Evolutionary conservation across 2,113 vertebrate species (phyloP), one percentile per base, ranked within the genome.

Genomic region (Laticauda laticaudata): DNA sequence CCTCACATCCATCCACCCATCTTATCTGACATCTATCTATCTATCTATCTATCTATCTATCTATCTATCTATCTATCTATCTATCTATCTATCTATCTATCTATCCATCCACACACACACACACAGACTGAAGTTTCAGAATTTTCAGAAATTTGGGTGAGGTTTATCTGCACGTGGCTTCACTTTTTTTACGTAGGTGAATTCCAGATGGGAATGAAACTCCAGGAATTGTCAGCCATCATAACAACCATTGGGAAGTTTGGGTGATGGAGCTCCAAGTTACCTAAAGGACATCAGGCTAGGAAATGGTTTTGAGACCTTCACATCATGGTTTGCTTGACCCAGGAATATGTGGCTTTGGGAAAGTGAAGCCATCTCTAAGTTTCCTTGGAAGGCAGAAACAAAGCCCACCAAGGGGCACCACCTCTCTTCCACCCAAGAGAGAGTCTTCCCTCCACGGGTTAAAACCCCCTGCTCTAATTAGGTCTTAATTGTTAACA

Each of bases 401-500:
- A 45, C 3, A 20, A 69, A 21, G 2, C 14, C 91, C 34, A 14
- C 18, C 12, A 53, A 21, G 39, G 85, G 43, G 12, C 43, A 48
- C 23, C 4, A 9, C 3, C 91, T 94, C 86, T 64, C 93, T 93
- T 95, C 89, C 85, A 93, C 61, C 92, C 59, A 91, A 94, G 93
- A 51, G 91, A 91, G 87, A 34, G 92, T 75, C 95, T 94, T 95
- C 94, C 95, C 95, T 94, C 92, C 92, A 97, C 69, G 57, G 93
- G 97, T 97, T 97, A 94, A 93, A 97, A 96, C 96, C 97, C 94
- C 96, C 96, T 96, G 97, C 95, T 95, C 93, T 96, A 97, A 97
- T 98, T 96, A 97, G 96, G 94, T 88, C 26, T 95, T 98, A 98
- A 98, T 97, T 97, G 97, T 97, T 95, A 97, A 96, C 97, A 98